Conservation (phyloP, 1,140 invertebrate species). For the Galendromus occidentalis region DNA sequence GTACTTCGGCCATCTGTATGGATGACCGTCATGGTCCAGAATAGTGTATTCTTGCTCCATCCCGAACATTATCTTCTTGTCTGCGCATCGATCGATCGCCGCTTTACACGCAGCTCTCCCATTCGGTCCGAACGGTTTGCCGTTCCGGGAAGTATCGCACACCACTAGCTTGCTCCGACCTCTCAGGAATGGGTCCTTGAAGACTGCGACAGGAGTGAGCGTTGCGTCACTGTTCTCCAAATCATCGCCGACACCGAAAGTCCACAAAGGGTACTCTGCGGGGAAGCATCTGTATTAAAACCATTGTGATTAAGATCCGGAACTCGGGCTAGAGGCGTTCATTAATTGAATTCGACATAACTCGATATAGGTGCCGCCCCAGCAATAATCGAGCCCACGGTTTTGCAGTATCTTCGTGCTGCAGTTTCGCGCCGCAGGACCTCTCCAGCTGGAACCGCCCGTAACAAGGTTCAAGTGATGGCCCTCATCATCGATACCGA, state of each 20-base stretch:
- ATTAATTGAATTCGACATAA: too few species aligned
- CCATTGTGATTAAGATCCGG: too few species aligned
- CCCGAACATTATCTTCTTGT: conserved; percentile 74
- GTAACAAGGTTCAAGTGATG: too few species aligned
- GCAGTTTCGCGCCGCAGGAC: too few species aligned
- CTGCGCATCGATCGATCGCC: conserved; percentile 19
- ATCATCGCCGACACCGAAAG: neutral
- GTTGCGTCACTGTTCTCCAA: conserved; percentile 49
- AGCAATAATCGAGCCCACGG: too few species aligned
- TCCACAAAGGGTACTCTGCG: neutral
- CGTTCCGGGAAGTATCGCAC: conserved; percentile 43
- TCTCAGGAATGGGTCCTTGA: conserved; percentile 64
- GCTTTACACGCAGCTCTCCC: neutral
- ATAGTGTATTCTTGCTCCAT: conserved; percentile 80
- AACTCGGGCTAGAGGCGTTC: too few species aligned
- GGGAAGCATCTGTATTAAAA: too few species aligned
- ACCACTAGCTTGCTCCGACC: conserved; percentile 64
- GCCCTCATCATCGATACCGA: too few species aligned
- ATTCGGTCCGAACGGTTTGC: neutral
- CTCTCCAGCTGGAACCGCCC: too few species aligned
- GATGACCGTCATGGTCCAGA: conserved; percentile 61
- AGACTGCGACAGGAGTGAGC: conserved; percentile 61
- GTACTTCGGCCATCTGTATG: conserved; percentile 80
- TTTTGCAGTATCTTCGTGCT: too few species aligned
- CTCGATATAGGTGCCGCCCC: too few species aligned